Evolutionary conservation across 2,113 vertebrate species (phyloP).

Genomic region (Melospiza melodia): DNA sequence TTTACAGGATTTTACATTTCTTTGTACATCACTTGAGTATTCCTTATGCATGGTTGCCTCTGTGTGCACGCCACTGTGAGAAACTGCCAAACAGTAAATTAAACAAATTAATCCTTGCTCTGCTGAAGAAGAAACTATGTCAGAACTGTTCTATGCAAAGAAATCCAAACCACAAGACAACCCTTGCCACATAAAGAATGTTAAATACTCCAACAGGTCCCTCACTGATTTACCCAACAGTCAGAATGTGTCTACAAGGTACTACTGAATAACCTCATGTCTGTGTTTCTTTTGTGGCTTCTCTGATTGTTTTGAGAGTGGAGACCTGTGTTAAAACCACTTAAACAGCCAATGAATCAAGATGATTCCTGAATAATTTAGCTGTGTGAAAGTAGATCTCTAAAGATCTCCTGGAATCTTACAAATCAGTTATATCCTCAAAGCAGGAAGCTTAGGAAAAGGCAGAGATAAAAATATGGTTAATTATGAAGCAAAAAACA

Average conservation of each 20-base stretch:
- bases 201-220: neutral
- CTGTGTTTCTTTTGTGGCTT: neutral
- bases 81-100: neutral
- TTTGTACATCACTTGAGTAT: neutral
- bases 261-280: neutral
- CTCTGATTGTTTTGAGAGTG: neutral
- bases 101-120: neutral
- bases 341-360: neutral
- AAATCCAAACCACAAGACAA: neutral
- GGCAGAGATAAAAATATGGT: neutral
- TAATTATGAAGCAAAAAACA: neutral
- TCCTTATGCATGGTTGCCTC: neutral
- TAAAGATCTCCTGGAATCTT: neutral
- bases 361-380: neutral
- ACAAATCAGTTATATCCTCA: neutral
- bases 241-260: neutral
- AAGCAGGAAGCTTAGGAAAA: neutral
- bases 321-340: neutral
- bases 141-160: neutral
- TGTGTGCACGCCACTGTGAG: neutral
- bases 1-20: neutral
- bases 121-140: neutral
- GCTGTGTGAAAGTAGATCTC: neutral
- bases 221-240: neutral
- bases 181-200: neutral